Evolutionary conservation across 2,888 invertebrate species (phyloP).

Genomic region (Molorchus minor): DNA sequence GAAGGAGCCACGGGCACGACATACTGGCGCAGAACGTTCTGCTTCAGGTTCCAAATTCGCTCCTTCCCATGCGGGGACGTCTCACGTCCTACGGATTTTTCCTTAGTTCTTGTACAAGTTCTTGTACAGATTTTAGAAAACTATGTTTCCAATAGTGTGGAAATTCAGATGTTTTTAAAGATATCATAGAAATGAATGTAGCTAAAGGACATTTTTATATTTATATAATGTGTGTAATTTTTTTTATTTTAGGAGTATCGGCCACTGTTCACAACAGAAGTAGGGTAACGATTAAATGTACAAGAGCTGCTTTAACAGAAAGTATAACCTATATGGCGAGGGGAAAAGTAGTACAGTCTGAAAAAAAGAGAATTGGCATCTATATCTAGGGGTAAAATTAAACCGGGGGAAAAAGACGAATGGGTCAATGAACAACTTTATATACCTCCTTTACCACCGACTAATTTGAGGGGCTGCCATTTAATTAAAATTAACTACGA

Average conservation of each 20-base stretch:
- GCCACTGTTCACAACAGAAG: slow-evolving; percentile 88
- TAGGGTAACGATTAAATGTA: slow-evolving; percentile 83
- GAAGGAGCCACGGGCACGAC: too few relatives aligned
- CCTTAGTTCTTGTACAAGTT: too few relatives aligned
- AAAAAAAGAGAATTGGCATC: slow-evolving; percentile 86
- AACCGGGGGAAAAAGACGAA: slow-evolving; percentile 81
- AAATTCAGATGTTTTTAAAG: too few relatives aligned
- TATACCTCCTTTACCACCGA: slow-evolving; percentile 93
- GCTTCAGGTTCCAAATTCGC: too few relatives aligned
- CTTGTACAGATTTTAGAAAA: too few relatives aligned
- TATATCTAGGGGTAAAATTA: slow-evolving; percentile 80
- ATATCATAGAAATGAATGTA: too few relatives aligned
- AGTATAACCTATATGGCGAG: slow-evolving; percentile 90
- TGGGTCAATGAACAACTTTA: slow-evolving; percentile 90
- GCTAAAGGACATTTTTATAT: too few relatives aligned
- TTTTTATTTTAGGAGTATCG: slow-evolving; percentile 68
- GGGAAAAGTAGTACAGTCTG: slow-evolving; percentile 86
- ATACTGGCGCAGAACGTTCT: too few relatives aligned
- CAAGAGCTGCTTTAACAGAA: slow-evolving; percentile 86
- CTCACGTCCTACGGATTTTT: too few relatives aligned
- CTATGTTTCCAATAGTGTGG: too few relatives aligned
- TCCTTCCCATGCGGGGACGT: too few relatives aligned
- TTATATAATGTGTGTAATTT: too few relatives aligned
- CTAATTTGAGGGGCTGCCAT: slow-evolving; percentile 92
- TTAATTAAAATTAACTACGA: slow-evolving; percentile 93